phyloP scores from a whole-genome alignment of 2,113 vertebrate species.

The Origma solitaria region DNA sequence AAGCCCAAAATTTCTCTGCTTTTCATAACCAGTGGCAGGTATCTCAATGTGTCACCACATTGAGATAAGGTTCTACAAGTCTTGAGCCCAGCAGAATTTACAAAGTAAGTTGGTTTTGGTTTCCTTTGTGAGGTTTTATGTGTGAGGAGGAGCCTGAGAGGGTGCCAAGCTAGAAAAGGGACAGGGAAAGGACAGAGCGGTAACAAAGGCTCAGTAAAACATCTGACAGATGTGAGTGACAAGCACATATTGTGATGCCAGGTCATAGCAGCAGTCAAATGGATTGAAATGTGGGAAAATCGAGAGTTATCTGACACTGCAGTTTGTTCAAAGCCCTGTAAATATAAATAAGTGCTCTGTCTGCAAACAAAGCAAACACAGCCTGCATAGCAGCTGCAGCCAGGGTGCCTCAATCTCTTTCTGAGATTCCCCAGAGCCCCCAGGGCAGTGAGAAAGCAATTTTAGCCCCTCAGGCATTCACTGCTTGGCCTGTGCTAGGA shows the following conservation, averaged over 20 bases:
- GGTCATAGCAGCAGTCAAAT: neutral
- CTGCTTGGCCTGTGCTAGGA: neutral
- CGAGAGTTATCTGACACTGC: neutral
- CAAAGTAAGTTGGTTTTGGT: neutral
- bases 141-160: neutral
- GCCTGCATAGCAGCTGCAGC: neutral
- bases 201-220: neutral
- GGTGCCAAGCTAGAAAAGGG: neutral
- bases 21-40: neutral
- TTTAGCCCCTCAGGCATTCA: neutral
- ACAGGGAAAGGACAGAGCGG: neutral
- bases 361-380: conserved; percentile 18
- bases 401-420: neutral
- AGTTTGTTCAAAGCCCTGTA: neutral
- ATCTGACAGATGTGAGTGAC: neutral
- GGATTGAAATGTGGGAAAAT: neutral
- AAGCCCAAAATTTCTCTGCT: neutral
- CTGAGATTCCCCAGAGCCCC: neutral
- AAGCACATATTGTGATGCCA: neutral
- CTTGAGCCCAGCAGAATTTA: neutral
- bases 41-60: neutral
- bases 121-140: neutral
- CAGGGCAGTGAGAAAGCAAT: neutral
- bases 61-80: neutral
- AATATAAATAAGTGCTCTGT: conserved; percentile 1